Conservation (phyloP, 2,888 invertebrate species). For the Microctonus brassicae region DNA sequence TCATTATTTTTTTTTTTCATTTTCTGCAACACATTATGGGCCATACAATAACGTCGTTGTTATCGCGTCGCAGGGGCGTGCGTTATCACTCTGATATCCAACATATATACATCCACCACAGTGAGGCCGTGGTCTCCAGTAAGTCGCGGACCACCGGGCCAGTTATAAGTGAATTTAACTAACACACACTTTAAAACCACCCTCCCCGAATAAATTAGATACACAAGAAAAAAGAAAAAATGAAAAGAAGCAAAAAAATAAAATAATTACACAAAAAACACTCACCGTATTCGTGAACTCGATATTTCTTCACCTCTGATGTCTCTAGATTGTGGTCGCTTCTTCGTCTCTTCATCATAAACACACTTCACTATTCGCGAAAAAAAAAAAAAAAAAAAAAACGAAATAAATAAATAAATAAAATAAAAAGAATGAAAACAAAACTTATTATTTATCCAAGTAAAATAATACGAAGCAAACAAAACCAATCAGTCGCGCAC, state of each 20-base stretch:
- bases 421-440: too few relatives aligned
- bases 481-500: not conserved
- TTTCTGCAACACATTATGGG: slow-evolving; percentile 8
- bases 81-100: slow-evolving; percentile 65
- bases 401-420: too few relatives aligned
- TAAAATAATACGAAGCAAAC: not conserved
- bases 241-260: not conserved
- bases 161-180: slow-evolving; percentile 47
- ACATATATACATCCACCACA: slow-evolving; percentile 61
- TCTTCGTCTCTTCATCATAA: slow-evolving; percentile 53
- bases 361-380: not conserved
- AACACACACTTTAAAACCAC: slow-evolving; percentile 20
- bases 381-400: too few relatives aligned
- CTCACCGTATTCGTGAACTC: slow-evolving; percentile 55
- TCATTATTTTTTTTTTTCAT: not conserved
- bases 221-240: slow-evolving; percentile 11
- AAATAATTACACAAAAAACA: slow-evolving; percentile 9
- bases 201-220: not conserved
- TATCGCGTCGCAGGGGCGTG: slow-evolving; percentile 57
- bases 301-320: slow-evolving; percentile 46
- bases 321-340: slow-evolving; percentile 42
- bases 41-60: slow-evolving; percentile 40
- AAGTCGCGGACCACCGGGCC: slow-evolving; percentile 61
- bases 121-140: slow-evolving; percentile 59
- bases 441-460: not conserved